Evolutionary conservation across 2,888 invertebrate species (phyloP), one percentile per base, ranked within the genome.

Genomic region (Hofmannophila pseudospretella): DNA sequence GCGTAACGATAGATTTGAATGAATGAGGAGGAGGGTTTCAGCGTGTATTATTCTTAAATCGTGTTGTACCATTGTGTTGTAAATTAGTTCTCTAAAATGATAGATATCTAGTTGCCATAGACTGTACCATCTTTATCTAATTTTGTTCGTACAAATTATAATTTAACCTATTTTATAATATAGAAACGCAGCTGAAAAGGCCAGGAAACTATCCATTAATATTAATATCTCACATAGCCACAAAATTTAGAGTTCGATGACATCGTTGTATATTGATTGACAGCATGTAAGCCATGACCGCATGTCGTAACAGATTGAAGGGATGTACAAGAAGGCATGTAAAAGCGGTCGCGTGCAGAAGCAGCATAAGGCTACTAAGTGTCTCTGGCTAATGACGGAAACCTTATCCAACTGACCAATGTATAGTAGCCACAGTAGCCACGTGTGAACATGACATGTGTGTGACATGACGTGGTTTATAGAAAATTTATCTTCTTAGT

Each of bases 301-400:
- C 49, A 58, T 51, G 55, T 47, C 51, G 54, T 54, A 58, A 51
- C 61, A 61, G 46, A 47, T 52, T 53, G 63, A 65, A 69, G 61
- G 62, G 67, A 60, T 61, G 59, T 55, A 53, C 57, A 5, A 27
- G 10, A 44, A 52, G 48, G 52, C 58, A 58, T 48, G 50, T 50
- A 53, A 54, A 49, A 65, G 69, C 58, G 67, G 69, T 80, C 79
- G 78, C 82, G 80, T 81, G 81, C 72, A 65, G 49, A 42, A 49
- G 54, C 60, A 55, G 64, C 78, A 70, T 75, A 74, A 74, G 79
- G 75, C 49, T 40, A 5, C 16, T 11, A 14, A 35, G 32, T 36
- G 26, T 25, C 16, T 58, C 59, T 47, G 49, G 47, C 50, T 54
- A 54, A 50, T 49, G 45, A 52, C 54, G 49, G 65, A 64, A 78